phyloP scores from a whole-genome alignment of 2,888 invertebrate species.

The Xylocampa areola region DNA sequence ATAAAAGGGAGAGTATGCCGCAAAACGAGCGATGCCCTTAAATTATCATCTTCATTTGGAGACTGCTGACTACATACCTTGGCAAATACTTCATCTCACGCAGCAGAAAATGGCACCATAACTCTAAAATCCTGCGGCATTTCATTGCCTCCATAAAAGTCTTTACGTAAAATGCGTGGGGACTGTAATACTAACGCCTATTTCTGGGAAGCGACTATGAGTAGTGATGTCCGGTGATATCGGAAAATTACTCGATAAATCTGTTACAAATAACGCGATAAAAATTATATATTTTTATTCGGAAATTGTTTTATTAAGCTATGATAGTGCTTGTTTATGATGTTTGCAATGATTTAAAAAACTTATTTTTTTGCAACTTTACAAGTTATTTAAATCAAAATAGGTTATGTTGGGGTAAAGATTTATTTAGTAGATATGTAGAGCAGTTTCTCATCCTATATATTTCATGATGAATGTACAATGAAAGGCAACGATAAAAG shows the following conservation, averaged over 20 bases:
- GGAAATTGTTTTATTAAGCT: too few relatives aligned
- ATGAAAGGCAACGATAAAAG: constrained; percentile 17
- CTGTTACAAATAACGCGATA: background rate
- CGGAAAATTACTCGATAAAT: background rate
- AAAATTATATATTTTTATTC: background rate
- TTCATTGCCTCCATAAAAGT: constrained; percentile 73
- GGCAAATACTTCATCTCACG: constrained; percentile 50
- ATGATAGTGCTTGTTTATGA: too few relatives aligned
- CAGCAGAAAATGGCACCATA: constrained; percentile 65
- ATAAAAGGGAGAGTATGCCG: constrained; percentile 40
- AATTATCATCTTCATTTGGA: constrained; percentile 58
- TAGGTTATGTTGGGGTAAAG: too few relatives aligned
- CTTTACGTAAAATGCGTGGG: constrained; percentile 63
- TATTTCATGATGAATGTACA: constrained; percentile 22
- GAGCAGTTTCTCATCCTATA: background rate
- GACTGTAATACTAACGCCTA: constrained; percentile 55
- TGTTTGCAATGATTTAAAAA: too few relatives aligned
- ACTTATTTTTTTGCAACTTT: too few relatives aligned
- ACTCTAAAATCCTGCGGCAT: constrained; percentile 72
- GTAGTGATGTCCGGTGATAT: constrained; percentile 41
- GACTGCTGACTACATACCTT: constrained; percentile 54
- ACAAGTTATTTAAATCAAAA: too few relatives aligned
- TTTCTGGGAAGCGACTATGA: constrained; percentile 31
- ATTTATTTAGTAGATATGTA: background rate
- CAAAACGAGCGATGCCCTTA: constrained; percentile 48